Evolutionary conservation across 2,113 vertebrate species (phyloP).

Genomic region (Cichladusa arquata): DNA sequence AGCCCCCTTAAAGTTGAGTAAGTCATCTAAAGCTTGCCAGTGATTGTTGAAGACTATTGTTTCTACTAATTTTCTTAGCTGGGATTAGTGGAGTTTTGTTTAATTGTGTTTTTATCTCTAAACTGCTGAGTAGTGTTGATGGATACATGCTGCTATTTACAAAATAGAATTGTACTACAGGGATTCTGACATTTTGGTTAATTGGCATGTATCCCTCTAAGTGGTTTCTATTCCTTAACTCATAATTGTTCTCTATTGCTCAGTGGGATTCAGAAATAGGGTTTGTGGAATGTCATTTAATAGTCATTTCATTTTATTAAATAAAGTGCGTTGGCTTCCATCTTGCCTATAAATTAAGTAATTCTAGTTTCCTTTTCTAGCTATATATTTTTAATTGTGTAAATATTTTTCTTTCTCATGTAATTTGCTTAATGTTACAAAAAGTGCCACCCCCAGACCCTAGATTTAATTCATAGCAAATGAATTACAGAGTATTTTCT

Average conservation of each 20-base stretch:
- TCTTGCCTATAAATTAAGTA: slow-evolving; percentile 25
- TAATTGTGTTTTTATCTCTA: slow-evolving; percentile 37
- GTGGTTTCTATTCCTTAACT: slow-evolving; percentile 35
- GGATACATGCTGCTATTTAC: slow-evolving; percentile 25
- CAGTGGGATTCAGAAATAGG: not conserved
- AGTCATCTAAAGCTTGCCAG: not conserved
- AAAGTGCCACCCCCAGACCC: not conserved
- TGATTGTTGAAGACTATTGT: not conserved
- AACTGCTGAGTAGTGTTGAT: slow-evolving; percentile 6
- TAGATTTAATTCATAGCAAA: not conserved
- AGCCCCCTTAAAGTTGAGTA: not conserved
- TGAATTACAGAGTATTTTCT: not conserved
- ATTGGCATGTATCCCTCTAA: not conserved
- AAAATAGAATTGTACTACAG: not conserved
- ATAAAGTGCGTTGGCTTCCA: slow-evolving; percentile 3
- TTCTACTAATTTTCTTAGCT: slow-evolving; percentile 2
- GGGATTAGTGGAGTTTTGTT: not conserved
- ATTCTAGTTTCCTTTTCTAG: slow-evolving; percentile 12
- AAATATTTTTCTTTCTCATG: slow-evolving; percentile 5
- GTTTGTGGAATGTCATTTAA: slow-evolving; percentile 10
- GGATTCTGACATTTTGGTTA: slow-evolving; percentile 23
- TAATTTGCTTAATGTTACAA: not conserved
- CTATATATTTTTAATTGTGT: slow-evolving; percentile 5
- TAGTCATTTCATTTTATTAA: slow-evolving; percentile 12
- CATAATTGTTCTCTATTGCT: slow-evolving; percentile 36